Conservation (phyloP, 2,797 vertebrate genomes). For the Falco biarmicus region DNA sequence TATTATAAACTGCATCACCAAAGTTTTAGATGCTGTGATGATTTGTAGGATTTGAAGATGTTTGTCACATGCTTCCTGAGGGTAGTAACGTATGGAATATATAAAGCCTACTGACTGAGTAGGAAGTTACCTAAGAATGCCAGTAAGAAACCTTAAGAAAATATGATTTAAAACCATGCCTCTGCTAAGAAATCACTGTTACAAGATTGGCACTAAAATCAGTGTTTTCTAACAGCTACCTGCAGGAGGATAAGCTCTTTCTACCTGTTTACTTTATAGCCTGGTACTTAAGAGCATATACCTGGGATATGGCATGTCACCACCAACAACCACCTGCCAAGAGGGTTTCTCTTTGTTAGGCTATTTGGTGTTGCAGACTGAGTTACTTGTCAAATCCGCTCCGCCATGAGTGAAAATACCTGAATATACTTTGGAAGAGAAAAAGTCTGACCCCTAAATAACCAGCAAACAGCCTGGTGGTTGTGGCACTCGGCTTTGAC, state of each 20-base stretch:
- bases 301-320: background rate
- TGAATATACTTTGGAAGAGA: background rate
- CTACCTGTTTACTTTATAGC: background rate
- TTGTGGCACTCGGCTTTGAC: accelerated
- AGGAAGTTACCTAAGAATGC: background rate
- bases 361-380: background rate
- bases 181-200: background rate
- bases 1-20: background rate
- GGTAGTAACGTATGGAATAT: background rate
- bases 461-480: background rate
- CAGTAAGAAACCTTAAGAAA: background rate
- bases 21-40: background rate
- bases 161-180: accelerated
- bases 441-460: background rate
- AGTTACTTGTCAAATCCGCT: background rate
- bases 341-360: background rate
- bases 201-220: background rate
- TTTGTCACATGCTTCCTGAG: background rate
- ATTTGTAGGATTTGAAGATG: background rate
- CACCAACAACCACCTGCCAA: background rate
- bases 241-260: background rate
- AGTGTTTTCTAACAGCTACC: background rate
- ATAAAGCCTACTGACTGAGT: background rate
- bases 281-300: background rate
- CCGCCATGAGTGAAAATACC: background rate